Percentiles rank a stretch among this genome's conserved stretches.
Conservation (phyloP, 2,797 vertebrate species). For the Coregonus ussuriensis region DNA sequence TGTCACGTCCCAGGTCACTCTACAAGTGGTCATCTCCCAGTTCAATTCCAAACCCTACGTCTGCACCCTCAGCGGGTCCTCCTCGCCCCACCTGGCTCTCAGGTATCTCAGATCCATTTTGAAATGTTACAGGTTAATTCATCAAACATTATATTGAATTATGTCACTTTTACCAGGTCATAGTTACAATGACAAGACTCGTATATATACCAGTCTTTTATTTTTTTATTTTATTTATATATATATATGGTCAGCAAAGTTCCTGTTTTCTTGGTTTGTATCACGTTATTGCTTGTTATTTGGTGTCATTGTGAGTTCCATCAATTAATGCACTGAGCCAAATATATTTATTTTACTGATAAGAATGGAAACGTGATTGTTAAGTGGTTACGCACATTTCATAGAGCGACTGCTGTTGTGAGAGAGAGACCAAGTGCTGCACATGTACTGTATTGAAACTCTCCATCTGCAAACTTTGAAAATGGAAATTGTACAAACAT, state of each 20-base stretch:
- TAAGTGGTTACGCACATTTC: background rate
- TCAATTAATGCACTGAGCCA: background rate
- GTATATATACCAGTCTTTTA: no score
- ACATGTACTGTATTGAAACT: background rate
- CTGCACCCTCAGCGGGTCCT: slow-evolving; percentile 85
- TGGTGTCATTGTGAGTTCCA: background rate
- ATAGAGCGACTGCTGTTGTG: background rate
- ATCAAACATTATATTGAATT: no score
- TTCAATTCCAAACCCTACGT: slow-evolving; percentile 85
- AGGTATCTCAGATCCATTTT: slow-evolving; percentile 60
- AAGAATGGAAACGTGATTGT: no score
- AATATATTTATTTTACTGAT: background rate
- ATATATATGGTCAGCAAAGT: no score
- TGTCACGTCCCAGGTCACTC: slow-evolving; percentile 81
- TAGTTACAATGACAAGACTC: no score
- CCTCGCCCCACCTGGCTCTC: slow-evolving; percentile 69
- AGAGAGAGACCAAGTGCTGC: background rate
- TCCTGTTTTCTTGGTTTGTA: no score
- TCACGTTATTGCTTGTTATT: no score
- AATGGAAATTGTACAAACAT: background rate
- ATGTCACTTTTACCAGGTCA: no score
- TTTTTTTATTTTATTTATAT: no score
- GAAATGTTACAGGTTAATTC: no score
- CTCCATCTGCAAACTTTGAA: background rate
- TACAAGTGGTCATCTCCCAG: slow-evolving; percentile 84